Base-by-base conservation (phyloP, 2,113 vertebrate species). In the Porphyrio hochstetteri region DNA sequence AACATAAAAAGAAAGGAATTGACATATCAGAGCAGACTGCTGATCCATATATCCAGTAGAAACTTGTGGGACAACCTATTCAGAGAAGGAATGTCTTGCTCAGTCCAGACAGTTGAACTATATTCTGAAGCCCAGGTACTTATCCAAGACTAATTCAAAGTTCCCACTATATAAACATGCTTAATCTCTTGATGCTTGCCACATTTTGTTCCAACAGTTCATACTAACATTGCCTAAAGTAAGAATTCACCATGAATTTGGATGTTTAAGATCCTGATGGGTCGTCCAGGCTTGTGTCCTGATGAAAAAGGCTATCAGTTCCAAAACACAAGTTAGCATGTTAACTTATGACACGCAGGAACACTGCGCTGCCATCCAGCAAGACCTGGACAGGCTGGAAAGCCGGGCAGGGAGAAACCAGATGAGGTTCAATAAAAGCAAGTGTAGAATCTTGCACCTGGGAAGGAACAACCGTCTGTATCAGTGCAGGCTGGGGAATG, bases 31-130 rank as follows among this genome's bases (percentile, higher is more conserved):
- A 90, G 53, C 75, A 94, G 55, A 83, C 23, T 90, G 38, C 36
- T 83, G 59, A 69, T 83, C 67, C 36, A 61, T 19, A 23, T 69
- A 36, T 44, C 31, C 71, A 92, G 31, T 57, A 92, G 85, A 94
- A 90, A 70, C 31, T 40, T 80, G 67, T 86, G 64, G 71, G 59
- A 90, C 80, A 94, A 77, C 44, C 59, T 90, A 74, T 80, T 55
- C 14, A 21, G 36, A 94, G 19, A 92, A 93, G 40, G 76, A 96
- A 95, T 67, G 19, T 83, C 55, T 70, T 95, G 63, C n/a, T 92
- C n/a, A 55, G 36, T 83, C 63, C 92, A 95, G 71, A 85, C 57
- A 81, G 42, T 50, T 93, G 68, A 90, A 86, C 19, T 57, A 19
- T 35, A 72, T 69, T 74, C 79, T 90, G n/a, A 88, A 86, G 55